A percentile compares a stretch with the other conserved stretches of the same genome.
phyloP scores from a whole-genome alignment of 2,113 vertebrate genomes.

The Neotragus pygmaeus region DNA sequence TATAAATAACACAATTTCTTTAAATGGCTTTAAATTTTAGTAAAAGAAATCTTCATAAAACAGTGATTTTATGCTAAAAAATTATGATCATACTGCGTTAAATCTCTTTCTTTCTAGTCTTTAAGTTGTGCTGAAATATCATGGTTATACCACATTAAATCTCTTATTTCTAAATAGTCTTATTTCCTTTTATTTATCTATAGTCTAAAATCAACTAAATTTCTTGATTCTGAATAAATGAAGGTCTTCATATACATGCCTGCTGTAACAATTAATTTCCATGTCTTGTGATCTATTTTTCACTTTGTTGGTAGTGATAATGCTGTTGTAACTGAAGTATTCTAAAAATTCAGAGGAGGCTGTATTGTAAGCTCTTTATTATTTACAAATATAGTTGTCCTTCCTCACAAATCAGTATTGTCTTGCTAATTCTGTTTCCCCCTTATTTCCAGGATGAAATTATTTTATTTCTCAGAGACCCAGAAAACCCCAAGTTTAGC shows the following conservation, averaged over 20 bases:
- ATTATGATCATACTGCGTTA: background rate
- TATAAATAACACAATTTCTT: background rate
- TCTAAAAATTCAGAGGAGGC: background rate
- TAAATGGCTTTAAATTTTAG: conserved; percentile 6
- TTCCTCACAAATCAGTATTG: background rate
- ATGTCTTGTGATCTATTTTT: conserved; percentile 11
- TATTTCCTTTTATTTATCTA: background rate
- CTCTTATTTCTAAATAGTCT: conserved; percentile 24
- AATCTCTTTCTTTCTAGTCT: background rate
- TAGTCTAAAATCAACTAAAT: conserved; percentile 5
- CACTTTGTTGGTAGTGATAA: background rate
- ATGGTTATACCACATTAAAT: background rate
- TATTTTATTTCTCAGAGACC: background rate
- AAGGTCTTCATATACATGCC: background rate
- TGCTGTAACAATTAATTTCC: background rate
- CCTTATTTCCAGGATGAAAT: background rate
- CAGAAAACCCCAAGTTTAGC: background rate
- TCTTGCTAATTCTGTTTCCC: background rate
- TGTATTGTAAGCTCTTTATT: background rate
- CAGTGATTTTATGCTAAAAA: background rate
- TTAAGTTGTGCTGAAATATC: background rate
- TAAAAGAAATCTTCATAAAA: background rate
- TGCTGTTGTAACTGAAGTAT: background rate
- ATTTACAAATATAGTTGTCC: background rate
- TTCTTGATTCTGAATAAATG: conserved; percentile 1